A percentile compares a stretch with the other conserved stretches of the same genome.
These are phyloP conservation scores for Rhodophaea formosa DNA, from an alignment of 2,888 invertebrate genomes.

Conservation along the genomic window DNA sequence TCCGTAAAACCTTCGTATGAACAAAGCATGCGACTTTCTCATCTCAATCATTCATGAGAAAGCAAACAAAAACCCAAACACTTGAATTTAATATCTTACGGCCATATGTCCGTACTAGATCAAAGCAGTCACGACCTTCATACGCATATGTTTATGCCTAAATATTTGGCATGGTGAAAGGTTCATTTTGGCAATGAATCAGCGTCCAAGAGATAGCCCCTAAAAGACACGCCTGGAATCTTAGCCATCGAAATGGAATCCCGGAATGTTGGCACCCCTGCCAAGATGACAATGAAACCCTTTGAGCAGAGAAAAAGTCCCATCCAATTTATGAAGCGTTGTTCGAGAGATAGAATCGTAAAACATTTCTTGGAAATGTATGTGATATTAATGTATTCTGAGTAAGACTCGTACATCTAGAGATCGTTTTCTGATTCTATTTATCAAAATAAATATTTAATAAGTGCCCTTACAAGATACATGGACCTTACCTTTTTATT, in stretches of 20 bases:
- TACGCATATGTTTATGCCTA: conserved; percentile 7
- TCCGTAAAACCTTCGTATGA: not conserved
- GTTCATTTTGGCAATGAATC: conserved; percentile 18
- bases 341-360: not conserved
- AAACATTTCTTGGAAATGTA: not conserved
- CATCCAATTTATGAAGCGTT: not conserved
- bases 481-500: too few relatives aligned
- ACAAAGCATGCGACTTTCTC: not conserved
- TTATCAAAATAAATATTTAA: too few relatives aligned
- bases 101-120: not conserved
- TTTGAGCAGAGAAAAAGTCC: conserved; percentile 22
- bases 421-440: too few relatives aligned
- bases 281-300: conserved; percentile 26
- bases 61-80: not conserved
- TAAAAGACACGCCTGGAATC: conserved; percentile 9
- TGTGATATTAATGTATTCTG: not conserved
- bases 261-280: conserved; percentile 37
- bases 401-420: too few relatives aligned
- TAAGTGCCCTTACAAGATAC: too few relatives aligned
- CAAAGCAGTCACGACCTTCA: conserved; percentile 8
- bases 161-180: conserved; percentile 15
- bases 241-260: conserved; percentile 28
- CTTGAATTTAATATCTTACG: not conserved
- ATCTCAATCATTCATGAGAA: not conserved
- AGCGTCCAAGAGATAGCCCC: conserved; percentile 8